Base-by-base conservation (phyloP, 2,888 invertebrate species). In the Calameuta pallipes region DNA sequence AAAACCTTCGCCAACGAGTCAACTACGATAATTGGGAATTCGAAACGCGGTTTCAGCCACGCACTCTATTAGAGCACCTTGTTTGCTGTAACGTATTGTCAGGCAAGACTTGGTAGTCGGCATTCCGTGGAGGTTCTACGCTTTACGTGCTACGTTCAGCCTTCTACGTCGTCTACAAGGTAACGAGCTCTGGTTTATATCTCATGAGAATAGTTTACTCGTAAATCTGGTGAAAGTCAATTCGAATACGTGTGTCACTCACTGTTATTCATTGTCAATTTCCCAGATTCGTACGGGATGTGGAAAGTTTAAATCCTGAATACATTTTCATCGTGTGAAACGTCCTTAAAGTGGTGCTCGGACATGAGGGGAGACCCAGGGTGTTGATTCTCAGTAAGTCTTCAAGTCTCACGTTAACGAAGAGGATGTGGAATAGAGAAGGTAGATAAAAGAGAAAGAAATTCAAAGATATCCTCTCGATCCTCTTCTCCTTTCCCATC, bases 401-500 rank as follows among this genome's bases (percentile, higher is more conserved):
- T 56, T 56, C 23, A 0, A 23, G 56, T 56, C 56, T 56, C 56
- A 9, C 56, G 56, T 56, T 56, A 81, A 80, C 79, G 69, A 69
- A 73, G 73, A n/a, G n/a, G 35, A 74, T 13, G 33, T 34, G n/a
- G 3, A 34, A 74, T 13, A 23, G 74, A 30, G n/a, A 31, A 9
- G 74, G 35, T 4, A 74, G n/a, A 23, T 34, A 23, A 36, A 36
- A n/a, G 36, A 75, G 75, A 37, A 76, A 73, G 56, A 73, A 41
- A 30, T 69, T 74, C 75, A 37, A 37, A 76, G 35, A 71, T 70
- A 31, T 34, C 71, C 33, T 76, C 74, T 74, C 23, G 73, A 35
- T 75, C 76, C 71, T 78, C 80, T 23, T 79, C 34, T 78, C 73
- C 76, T 79, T 75, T 79, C 69, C 36, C 73, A n/a, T 30, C 77